phyloP scores from a whole-genome alignment of 2,888 invertebrate species.

The Thalpophila matura region DNA sequence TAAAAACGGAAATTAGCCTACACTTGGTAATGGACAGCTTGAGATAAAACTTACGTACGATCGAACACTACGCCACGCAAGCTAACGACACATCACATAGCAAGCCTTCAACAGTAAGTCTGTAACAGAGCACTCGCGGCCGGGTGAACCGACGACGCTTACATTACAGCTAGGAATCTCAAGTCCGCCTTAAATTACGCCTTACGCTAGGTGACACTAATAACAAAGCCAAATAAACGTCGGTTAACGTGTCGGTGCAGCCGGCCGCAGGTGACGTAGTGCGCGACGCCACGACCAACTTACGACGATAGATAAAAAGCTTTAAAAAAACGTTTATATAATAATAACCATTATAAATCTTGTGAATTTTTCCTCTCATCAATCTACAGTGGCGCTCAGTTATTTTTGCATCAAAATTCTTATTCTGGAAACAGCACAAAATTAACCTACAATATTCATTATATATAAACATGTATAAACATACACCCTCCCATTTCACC shows the following conservation, averaged over 20 bases:
- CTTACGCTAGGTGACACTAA: conserved; percentile 51
- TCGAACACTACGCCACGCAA: conserved; percentile 58
- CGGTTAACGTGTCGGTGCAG: conserved; percentile 15
- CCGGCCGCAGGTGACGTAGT: conserved; percentile 44
- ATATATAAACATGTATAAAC: conserved; percentile 89
- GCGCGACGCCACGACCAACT: conserved; percentile 32
- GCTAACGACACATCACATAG: conserved; percentile 48
- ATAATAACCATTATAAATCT: conserved; percentile 60
- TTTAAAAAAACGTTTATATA: conserved; percentile 52
- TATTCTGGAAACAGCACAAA: conserved; percentile 85
- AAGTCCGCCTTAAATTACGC: conserved; percentile 36
- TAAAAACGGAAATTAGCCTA: conserved; percentile 80
- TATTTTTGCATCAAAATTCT: conserved; percentile 65
- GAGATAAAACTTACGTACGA: conserved; percentile 52
- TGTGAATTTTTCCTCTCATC: conserved; percentile 62
- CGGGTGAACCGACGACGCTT: conserved; percentile 29
- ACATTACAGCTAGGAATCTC: conserved; percentile 46
- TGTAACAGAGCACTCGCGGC: conserved; percentile 17
- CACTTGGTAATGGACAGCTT: conserved; percentile 77
- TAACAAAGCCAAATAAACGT: conserved; percentile 44
- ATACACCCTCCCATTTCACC: conserved; percentile 86
- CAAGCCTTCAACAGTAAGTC: conserved; percentile 26
- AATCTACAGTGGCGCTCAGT: conserved; percentile 54
- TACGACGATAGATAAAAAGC: conserved; percentile 52
- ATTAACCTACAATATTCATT: conserved; percentile 89